Evolutionary conservation across 2,888 invertebrate genomes (phyloP).

Genomic region (Pachycephus smyrnensis): DNA sequence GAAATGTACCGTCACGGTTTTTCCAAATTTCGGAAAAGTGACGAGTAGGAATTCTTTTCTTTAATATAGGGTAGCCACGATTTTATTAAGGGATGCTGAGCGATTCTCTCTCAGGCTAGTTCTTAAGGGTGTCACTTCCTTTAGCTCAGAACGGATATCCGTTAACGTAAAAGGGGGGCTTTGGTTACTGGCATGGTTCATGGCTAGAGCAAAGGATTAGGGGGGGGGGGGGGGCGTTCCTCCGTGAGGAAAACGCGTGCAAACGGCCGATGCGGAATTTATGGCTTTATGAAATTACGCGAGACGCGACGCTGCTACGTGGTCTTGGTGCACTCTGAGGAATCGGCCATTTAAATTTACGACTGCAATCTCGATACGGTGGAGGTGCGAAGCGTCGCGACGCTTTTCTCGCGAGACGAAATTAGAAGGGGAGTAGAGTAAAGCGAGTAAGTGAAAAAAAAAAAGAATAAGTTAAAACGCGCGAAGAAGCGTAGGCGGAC

Average conservation of each 20-base stretch:
- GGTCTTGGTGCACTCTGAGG: neutral
- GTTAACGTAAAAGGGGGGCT: neutral
- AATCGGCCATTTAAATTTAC: slow-evolving; percentile 42
- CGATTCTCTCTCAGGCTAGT: no score
- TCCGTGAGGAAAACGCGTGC: neutral
- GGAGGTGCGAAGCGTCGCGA: neutral
- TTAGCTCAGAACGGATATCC: neutral
- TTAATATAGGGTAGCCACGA: no score
- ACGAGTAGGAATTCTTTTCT: no score
- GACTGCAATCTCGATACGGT: slow-evolving; percentile 11
- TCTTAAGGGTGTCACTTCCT: neutral
- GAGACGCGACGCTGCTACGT: neutral
- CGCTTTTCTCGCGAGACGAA: neutral
- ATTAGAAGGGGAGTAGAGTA: neutral
- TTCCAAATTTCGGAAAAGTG: neutral
- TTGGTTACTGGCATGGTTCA: neutral
- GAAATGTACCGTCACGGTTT: neutral
- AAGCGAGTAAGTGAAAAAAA: neutral
- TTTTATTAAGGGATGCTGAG: no score
- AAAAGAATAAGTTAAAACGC: no score
- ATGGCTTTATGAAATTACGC: neutral
- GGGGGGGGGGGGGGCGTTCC: neutral
- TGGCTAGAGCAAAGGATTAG: neutral
- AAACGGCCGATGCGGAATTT: neutral
- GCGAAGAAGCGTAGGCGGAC: neutral